Base-by-base conservation (phyloP, 2,797 vertebrate species). In the Stomatorhinus walkeri region DNA sequence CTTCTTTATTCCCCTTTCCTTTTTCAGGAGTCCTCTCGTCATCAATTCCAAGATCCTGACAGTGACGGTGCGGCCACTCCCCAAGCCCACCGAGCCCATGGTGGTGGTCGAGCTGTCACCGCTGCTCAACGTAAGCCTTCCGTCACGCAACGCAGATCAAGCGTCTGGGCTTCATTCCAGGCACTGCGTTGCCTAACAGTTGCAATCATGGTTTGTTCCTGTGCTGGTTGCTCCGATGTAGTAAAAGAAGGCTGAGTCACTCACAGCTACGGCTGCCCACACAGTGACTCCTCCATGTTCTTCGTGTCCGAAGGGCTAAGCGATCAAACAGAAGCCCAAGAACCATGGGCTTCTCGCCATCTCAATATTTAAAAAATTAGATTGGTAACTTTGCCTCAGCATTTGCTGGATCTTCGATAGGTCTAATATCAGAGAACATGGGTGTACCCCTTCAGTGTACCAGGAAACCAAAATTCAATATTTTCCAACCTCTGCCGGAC, bases 21-120 rank as follows among this genome's bases (percentile, higher is more conserved):
- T 68, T 88, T 19, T 6, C 93, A 98, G 98, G 93, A 93, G 96
- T 87, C 97, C 97, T 0, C 93, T 96, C 64, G 96, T 98, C 0
- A 96, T 99, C 93, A 98, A 96, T 91, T 99, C 98, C 87, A 97
- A 98, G 94, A 97, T 99, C 92, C 95, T 99, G 93, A 97, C 96
- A 0, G 98, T 99, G 93, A 99, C 98, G 0, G 97, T 99, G 79
- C 96, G 98, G 85, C 98, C 98, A 0, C 96, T 96, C 4, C 98
- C 97, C 1, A 97, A 97, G 90, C 97, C 97, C n/a, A 93, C 95
- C 0, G 97, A 98, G 89, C 97, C 98, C n/a, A 96, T 97, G 59
- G 97, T 99, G 68, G 95, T 97, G 76, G 97, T 99, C 92, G 98
- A 99, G 93, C 95, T 99, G 76, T 97, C 97, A 7, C 96, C 96